phyloP scores from a whole-genome alignment of 2,888 invertebrate genomes.

The Ochropleura plecta region DNA sequence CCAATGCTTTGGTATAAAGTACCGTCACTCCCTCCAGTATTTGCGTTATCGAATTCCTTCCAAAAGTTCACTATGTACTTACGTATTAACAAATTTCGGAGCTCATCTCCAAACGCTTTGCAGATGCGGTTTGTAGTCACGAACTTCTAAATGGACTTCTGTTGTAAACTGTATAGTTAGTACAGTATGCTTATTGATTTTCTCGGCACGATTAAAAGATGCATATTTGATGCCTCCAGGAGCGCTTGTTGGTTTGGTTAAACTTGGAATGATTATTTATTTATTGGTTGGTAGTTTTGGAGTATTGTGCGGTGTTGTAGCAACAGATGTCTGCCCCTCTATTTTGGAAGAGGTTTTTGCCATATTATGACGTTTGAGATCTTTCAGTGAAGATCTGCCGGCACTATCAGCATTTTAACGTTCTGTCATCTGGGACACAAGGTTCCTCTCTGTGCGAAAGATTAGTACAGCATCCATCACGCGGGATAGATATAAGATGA shows the following conservation, averaged over 20 bases:
- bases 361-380: background rate
- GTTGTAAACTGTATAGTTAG: conserved; percentile 32
- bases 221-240: conserved; percentile 52
- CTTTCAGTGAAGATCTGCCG: background rate
- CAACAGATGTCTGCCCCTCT: conserved; percentile 33
- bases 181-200: conserved; percentile 58
- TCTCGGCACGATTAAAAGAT: conserved; percentile 53
- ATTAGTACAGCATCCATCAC: too few relatives aligned
- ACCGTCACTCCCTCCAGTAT: background rate
- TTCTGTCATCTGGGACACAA: background rate
- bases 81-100: conserved; percentile 44
- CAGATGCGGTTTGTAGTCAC: conserved; percentile 25
- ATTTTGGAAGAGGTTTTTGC: background rate
- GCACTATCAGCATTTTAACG: background rate
- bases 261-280: conserved; percentile 18
- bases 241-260: conserved; percentile 9
- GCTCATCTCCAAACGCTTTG: conserved; percentile 24
- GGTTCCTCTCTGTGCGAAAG: background rate
- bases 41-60: conserved; percentile 37
- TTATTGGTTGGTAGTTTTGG: conserved; percentile 18
- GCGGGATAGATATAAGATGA: too few relatives aligned
- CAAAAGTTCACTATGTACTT: conserved; percentile 31
- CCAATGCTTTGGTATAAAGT: background rate
- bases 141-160: conserved; percentile 52
- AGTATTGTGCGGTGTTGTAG: conserved; percentile 3